phyloP scores from a whole-genome alignment of 1,140 invertebrate genomes.

The Leptonema lineaticorne region DNA sequence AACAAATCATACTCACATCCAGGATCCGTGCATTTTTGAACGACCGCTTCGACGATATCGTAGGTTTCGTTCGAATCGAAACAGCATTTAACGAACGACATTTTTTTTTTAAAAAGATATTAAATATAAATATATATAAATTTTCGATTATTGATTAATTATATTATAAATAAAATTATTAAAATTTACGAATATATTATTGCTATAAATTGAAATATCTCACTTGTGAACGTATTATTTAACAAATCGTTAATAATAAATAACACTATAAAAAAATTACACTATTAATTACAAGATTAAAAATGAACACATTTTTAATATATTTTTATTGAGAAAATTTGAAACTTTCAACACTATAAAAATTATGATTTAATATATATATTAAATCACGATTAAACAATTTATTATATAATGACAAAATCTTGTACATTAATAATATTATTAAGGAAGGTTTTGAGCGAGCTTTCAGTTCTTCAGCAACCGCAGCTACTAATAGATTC shows the following conservation, averaged over 20 bases:
- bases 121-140: not conserved
- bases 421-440: too few relatives aligned
- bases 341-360: too few relatives aligned
- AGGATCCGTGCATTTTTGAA: slow-evolving; percentile 77
- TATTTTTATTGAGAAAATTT: too few relatives aligned
- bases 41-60: slow-evolving; percentile 71
- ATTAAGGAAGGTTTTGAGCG: too few relatives aligned
- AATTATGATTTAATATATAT: too few relatives aligned
- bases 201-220: not conserved
- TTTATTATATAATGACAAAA: too few relatives aligned
- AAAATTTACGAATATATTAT: not conserved
- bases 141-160: not conserved
- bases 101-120: slow-evolving; percentile 44
- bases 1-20: slow-evolving; percentile 67
- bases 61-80: slow-evolving; percentile 70
- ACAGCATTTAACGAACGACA: slow-evolving; percentile 76
- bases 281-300: too few relatives aligned
- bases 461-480: too few relatives aligned
- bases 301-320: slow-evolving; percentile 3
- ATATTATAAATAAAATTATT: not conserved
- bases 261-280: too few relatives aligned
- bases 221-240: not conserved
- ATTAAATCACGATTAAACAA: too few relatives aligned
- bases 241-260: not conserved
- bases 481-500: too few relatives aligned